Base-by-base conservation (phyloP, 2,888 invertebrate genomes). In the Tetrapedia diversipes region DNA sequence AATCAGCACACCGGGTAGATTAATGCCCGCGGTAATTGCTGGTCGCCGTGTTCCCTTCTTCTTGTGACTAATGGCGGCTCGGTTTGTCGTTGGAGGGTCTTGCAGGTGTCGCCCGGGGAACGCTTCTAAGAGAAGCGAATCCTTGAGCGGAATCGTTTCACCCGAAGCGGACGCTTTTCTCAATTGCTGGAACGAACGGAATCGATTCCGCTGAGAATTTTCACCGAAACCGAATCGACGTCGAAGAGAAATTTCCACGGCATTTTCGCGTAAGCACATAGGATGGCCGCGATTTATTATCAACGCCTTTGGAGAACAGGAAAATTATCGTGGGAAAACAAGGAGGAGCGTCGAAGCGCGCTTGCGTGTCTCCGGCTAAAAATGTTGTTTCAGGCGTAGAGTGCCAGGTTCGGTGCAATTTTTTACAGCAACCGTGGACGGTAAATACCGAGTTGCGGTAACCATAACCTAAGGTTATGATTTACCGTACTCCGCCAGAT, bases 401-500 rank as follows among this genome's bases (percentile, higher is more conserved):
- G 65, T 41, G 41, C 24, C 54, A 67, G 73, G 43, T 77, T 61
- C 65, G 72, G 57, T 45, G 49, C 34, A 70, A 73, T 74, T 76
- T 83, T 71, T 79, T 63, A 73, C 69, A 56, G 49, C 57, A 68
- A 59, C 68, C 60, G 68, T 77, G 73, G 65, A 80, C 76, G 77
- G 74, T 82, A 84, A 83, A 82, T 78, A 80, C 71, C 69, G 73
- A 67, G 64, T 71, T 57, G n/a, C 49, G 61, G 66, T 64, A 72
- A 65, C 71, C 77, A 73, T 75, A 79, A 84, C 60, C 73, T 59
- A 63, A 56, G 76, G 75, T 80, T 84, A 80, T 88, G 88, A 89
- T 89, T 89, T 89, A 89, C 85, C 84, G 84, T 85, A 79, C 74
- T 82, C 75, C 77, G 70, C 68, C 57, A 82, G 84, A 86, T 86